phyloP scores from a whole-genome alignment of 2,113 vertebrate species.

The Plecturocebus donacophilus region DNA sequence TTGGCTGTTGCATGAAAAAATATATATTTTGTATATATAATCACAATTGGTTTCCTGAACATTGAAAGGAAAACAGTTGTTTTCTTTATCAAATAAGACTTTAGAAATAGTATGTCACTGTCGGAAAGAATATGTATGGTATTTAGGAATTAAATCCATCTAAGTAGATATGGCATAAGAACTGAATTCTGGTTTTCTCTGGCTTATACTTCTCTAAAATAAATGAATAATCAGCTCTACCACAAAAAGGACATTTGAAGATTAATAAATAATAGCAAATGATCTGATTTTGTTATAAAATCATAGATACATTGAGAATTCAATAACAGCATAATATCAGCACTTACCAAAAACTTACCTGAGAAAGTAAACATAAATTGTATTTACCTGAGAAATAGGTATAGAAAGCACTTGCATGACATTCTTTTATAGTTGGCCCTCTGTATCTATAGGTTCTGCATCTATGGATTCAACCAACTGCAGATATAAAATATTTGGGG shows the following conservation, averaged over 20 bases:
- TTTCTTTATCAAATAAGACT: conserved; percentile 34
- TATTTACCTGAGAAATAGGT: conserved; percentile 22
- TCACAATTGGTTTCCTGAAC: conserved; percentile 16
- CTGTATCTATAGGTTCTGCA: not conserved
- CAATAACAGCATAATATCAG: not conserved
- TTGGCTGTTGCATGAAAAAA: conserved; percentile 1
- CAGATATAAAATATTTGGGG: not conserved
- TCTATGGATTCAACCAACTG: not conserved
- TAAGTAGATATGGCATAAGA: not conserved
- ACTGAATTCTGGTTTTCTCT: not conserved
- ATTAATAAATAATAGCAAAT: not conserved
- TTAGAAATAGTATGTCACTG: not conserved
- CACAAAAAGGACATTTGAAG: not conserved
- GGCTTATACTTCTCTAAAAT: not conserved
- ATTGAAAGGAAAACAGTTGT: conserved; percentile 45
- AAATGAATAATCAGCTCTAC: not conserved
- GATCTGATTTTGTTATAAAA: conserved; percentile 39
- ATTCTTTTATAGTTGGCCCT: not conserved
- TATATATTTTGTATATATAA: not conserved
- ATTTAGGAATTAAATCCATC: conserved; percentile 25
- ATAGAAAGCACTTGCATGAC: not conserved
- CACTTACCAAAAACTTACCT: not conserved
- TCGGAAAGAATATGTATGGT: not conserved
- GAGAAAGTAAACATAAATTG: conserved; percentile 39
- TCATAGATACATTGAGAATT: conserved; percentile 10